Evolutionary conservation across 1,140 invertebrate genomes (phyloP), one percentile per base, ranked within the genome.

Genomic region (Samia ricini): DNA sequence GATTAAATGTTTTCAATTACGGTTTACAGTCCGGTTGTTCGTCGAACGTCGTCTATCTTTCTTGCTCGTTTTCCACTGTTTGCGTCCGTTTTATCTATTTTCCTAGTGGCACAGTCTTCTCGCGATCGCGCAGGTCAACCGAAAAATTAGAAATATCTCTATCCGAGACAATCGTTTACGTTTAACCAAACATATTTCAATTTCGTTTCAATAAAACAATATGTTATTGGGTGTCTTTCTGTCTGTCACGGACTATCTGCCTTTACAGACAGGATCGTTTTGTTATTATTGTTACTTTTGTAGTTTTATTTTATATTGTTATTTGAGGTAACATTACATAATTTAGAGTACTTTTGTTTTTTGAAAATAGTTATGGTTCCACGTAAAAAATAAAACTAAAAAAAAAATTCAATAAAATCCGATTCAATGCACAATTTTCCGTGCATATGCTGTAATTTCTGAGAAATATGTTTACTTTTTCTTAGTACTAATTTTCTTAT

Each of bases 121-220:
- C 42, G 56, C 23, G 72, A 72, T n/a, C n/a, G 64, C 63, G 72
- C 74, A 76, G 76, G 73, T 82, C 83, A 71, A 88, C 76, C 85
- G 85, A 79, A 81, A 88, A 88, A 88, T 88, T 84, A 84, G 80
- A 88, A 85, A 88, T 79, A 87, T 85, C 83, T 86, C 81, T 76
- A 88, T 85, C 81, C 64, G 57, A 75, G 62, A 60, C 77, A 71
- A 79, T 76, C 77, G 77, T 60, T 72, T 64, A 56, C 62, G 48
- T 61, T 56, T 55, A 70, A 64, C 56, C 57, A 57, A 62, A 60
- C 51, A 60, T 55, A 59, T 56, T 7, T 52, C 23, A 29, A 42
- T 42, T 42, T 42, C 33, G 33, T 42, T 42, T 15, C 33, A 42
- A 42, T 42, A 42, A 19, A 52, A 58, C 57, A 52, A 51, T 29